phyloP scores from a whole-genome alignment of 2,113 vertebrate genomes.

The Turdus rufiventris region DNA sequence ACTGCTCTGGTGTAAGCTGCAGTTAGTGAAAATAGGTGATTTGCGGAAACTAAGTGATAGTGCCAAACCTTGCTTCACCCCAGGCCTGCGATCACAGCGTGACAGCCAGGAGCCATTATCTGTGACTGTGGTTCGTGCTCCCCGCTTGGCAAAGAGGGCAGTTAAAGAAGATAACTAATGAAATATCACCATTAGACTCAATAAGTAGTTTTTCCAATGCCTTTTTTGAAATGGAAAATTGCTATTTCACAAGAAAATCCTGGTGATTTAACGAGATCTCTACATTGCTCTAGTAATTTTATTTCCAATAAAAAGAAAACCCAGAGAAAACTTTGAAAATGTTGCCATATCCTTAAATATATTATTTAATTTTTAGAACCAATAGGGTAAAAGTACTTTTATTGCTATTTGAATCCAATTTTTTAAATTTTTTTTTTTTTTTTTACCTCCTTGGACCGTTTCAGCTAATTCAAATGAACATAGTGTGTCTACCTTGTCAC shows the following conservation, averaged over 20 bases:
- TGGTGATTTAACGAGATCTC: not conserved
- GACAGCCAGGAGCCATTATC: not conserved
- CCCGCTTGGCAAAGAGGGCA: not conserved
- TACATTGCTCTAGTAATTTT: not conserved
- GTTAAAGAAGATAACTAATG: not conserved
- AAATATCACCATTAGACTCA: not conserved
- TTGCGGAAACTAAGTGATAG: not conserved
- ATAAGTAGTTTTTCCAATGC: not conserved
- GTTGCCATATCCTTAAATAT: not conserved
- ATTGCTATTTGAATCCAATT: not conserved
- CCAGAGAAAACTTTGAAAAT: not conserved
- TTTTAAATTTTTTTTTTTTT: not conserved
- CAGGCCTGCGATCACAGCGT: not conserved
- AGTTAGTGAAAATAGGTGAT: accelerated
- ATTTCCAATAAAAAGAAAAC: not conserved
- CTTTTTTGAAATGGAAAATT: not conserved
- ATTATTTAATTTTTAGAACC: not conserved
- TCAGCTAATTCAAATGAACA: not conserved
- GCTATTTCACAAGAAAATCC: not conserved
- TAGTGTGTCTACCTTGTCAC: no score
- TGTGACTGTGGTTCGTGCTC: not conserved
- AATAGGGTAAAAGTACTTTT: not conserved
- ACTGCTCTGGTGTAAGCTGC: accelerated
- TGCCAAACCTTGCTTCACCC: accelerated
- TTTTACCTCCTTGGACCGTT: not conserved